Percentiles rank a stretch among this genome's conserved stretches.
Conservation (phyloP, 2,888 invertebrate species). For the Caenorhabditis sp. region DNA sequence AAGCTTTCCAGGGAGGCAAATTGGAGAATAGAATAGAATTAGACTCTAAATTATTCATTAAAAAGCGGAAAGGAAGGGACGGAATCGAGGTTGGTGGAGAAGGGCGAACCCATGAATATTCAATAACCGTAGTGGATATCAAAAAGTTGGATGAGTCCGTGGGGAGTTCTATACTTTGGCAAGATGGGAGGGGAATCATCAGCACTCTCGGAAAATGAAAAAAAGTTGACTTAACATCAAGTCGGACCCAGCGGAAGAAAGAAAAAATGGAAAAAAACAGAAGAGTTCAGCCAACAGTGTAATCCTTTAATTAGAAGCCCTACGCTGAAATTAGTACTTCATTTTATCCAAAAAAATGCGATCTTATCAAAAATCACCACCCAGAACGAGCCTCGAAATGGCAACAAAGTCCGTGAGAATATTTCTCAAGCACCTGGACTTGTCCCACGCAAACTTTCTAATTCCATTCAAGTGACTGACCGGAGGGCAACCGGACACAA, state of each 20-base stretch:
- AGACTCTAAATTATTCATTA: constrained; percentile 31
- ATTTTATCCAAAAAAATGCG: no score
- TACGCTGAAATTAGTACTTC: no score
- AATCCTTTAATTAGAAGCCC: no score
- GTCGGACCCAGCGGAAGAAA: not conserved
- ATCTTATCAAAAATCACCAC: no score
- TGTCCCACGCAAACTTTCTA: constrained; percentile 7
- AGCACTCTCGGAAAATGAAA: no score
- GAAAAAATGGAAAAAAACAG: not conserved
- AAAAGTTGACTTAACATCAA: no score
- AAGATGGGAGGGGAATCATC: no score
- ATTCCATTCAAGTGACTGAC: constrained; percentile 4
- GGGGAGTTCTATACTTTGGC: constrained; percentile 3
- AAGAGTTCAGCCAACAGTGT: no score
- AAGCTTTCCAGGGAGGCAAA: constrained; percentile 1
- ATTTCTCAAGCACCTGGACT: not conserved
- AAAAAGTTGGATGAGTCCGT: constrained; percentile 21
- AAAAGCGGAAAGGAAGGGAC: constrained; percentile 2
- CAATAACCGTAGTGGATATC: constrained; percentile 29
- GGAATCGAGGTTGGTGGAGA: not conserved
- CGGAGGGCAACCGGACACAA: no score
- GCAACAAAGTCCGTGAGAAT: constrained; percentile 13
- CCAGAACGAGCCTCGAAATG: not conserved
- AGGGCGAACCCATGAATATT: constrained; percentile 36
- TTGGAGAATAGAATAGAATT: constrained; percentile 21